These are phyloP conservation scores for Emys orbicularis DNA, from an alignment of 2,797 vertebrate species.

Conservation along the genomic window DNA sequence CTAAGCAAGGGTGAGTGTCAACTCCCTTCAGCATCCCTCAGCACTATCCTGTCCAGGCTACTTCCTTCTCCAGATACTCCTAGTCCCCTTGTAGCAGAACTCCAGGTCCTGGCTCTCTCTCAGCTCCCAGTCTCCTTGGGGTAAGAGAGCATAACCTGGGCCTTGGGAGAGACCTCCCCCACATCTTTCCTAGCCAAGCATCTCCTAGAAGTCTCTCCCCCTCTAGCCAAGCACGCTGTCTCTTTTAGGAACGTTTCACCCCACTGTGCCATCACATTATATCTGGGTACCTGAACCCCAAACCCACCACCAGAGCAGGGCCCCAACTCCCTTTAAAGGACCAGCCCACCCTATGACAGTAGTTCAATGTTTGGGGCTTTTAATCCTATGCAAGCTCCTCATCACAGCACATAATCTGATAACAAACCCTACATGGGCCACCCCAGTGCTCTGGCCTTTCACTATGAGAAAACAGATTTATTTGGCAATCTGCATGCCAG, in stretches of 20 bases:
- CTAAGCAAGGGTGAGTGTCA: constrained; percentile 47
- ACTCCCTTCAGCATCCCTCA: constrained; percentile 11
- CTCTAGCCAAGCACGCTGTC: not conserved
- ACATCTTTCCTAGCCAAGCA: not conserved
- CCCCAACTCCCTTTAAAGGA: not conserved
- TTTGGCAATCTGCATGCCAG: not conserved
- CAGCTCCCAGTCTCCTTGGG: not conserved
- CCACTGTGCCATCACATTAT: not conserved
- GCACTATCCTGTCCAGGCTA: not conserved
- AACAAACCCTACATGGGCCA: not conserved
- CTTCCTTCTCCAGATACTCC: constrained; percentile 45
- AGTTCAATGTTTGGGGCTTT: not conserved
- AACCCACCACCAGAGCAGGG: rapidly evolving
- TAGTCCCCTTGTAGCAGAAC: constrained; percentile 12
- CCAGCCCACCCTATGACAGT: not conserved
- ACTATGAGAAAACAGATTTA: not conserved
- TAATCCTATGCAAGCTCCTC: not conserved
- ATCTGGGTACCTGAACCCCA: not conserved
- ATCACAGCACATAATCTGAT: not conserved
- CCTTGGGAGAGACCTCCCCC: rapidly evolving
- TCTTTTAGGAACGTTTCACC: not conserved
- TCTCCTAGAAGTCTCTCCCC: not conserved
- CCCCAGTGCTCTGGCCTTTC: not conserved
- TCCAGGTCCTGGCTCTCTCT: not conserved
- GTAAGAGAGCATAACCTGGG: not conserved